Percentiles rank a stretch among this genome's conserved stretches.
phyloP scores from a whole-genome alignment of 2,797 vertebrate genomes.

The Acropternis orthonyx region DNA sequence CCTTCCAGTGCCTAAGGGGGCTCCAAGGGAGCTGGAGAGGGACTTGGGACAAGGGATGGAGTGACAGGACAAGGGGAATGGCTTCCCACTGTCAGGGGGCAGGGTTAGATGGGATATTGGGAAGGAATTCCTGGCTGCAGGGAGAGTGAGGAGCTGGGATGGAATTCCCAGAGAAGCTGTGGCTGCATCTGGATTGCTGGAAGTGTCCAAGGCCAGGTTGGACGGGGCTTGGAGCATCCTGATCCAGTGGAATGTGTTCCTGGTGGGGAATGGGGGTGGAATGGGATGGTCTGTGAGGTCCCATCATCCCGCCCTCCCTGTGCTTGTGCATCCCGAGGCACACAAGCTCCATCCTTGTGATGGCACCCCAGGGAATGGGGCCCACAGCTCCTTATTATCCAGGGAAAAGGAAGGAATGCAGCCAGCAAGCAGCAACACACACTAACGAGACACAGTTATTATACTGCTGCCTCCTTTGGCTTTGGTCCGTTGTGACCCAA shows the following conservation, averaged over 20 bases:
- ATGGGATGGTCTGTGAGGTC: rapidly evolving
- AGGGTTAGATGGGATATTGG: neutral
- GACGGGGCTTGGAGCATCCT: rapidly evolving
- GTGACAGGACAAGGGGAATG: neutral
- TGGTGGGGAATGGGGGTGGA: neutral
- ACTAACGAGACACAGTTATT: neutral
- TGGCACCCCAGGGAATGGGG: rapidly evolving
- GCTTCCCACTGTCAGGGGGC: neutral
- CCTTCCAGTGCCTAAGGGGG: rapidly evolving
- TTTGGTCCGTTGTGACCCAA: neutral
- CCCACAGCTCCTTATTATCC: neutral
- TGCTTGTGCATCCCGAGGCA: neutral
- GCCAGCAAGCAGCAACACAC: neutral
- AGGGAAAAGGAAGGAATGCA: neutral
- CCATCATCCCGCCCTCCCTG: neutral
- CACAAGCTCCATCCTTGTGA: rapidly evolving
- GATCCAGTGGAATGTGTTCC: neutral
- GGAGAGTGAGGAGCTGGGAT: neutral
- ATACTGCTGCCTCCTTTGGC: neutral
- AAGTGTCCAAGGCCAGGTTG: rapidly evolving
- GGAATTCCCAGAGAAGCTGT: neutral
- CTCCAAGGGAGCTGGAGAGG: neutral
- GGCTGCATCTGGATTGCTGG: neutral
- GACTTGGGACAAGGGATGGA: neutral
- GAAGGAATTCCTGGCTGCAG: rapidly evolving